Base-by-base conservation (phyloP, 2,113 vertebrate genomes). In the Ariopsis seemanni region DNA sequence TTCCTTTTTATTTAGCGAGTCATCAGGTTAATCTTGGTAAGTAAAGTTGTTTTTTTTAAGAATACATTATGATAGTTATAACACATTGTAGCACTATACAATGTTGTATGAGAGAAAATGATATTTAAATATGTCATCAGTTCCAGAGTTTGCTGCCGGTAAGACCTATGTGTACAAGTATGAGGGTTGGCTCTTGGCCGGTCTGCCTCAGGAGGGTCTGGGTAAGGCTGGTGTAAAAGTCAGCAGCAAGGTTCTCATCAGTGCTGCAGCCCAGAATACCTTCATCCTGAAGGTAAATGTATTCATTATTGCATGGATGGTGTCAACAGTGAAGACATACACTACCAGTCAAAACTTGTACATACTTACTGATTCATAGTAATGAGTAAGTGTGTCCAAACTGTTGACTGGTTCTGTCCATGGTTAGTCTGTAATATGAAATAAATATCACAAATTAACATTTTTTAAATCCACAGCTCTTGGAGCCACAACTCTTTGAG, bases 81-180 rank as follows among this genome's bases (percentile, higher is more conserved):
- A 63, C 22, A 10, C 0, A 83, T 62, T 58, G 12, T 65, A 9
- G n/a, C 42, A 58, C 5, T 58, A 55, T 42, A 42, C 42, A 42
- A 4, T 42, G 42, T 42, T 42, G 42, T 69, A 11, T 25, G 12
- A 79, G 22, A 72, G 62, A 20, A 72, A 57, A 1, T 60, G 9
- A 30, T 58, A 58, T 30, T 62, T 22, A 22, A 80, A 15, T 83
- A 1, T 20, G 60, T 30, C 17, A 42, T 4, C 91, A 98, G 97
- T 92, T 67, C 95, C 95, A 57, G 89, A 90, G 0, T 97, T 96
- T 92, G 80, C 90, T 5, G 84, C 88, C 11, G 92, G 88, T 52
- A 95, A 94, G 85, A 95, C 90, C 25, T 91, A 94, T 65, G 5
- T 92, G 42, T 97, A 96, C 90, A 92, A 92, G 53, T 97, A 97